Evolutionary conservation across 1,140 invertebrate species (phyloP).

Genomic region (Metopolophium dirhodum): DNA sequence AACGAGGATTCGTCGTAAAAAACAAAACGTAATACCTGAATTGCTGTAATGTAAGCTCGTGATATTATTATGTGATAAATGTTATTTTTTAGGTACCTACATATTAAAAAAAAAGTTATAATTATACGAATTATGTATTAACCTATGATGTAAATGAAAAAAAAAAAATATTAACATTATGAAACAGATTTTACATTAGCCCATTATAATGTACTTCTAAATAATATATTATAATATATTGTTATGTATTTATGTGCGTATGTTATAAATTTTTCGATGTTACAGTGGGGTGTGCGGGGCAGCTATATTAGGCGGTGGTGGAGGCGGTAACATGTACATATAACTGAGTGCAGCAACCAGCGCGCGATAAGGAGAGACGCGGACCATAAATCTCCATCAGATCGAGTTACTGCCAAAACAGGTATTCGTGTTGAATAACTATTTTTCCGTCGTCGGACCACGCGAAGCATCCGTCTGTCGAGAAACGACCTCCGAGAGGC

Average conservation of each 20-base stretch:
- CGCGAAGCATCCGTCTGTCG: slow-evolving; percentile 25
- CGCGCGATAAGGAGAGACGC: not conserved
- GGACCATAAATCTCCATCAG: slow-evolving; percentile 17
- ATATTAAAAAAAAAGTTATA: not conserved
- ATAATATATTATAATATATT: slow-evolving; percentile 14
- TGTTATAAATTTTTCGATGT: not conserved
- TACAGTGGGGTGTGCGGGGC: not conserved
- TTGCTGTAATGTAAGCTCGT: not conserved
- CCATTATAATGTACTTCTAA: not conserved
- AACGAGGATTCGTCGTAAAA: not conserved
- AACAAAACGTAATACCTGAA: not conserved
- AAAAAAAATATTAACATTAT: not conserved
- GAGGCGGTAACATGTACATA: not conserved
- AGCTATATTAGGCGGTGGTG: not conserved
- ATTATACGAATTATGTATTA: not conserved
- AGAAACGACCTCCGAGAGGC: slow-evolving; percentile 4
- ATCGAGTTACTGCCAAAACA: slow-evolving; percentile 41
- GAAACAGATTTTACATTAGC: not conserved
- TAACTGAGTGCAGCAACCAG: not conserved
- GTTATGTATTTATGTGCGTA: not conserved
- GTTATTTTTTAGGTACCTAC: not conserved
- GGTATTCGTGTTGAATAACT: slow-evolving; percentile 38
- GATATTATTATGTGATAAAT: not conserved
- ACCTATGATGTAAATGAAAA: not conserved
- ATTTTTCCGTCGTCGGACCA: slow-evolving; percentile 20